A percentile compares a stretch with the other conserved stretches of the same genome.
Conservation (phyloP, 2,797 vertebrate genomes). For the Tenualosa thibaudeaui region DNA sequence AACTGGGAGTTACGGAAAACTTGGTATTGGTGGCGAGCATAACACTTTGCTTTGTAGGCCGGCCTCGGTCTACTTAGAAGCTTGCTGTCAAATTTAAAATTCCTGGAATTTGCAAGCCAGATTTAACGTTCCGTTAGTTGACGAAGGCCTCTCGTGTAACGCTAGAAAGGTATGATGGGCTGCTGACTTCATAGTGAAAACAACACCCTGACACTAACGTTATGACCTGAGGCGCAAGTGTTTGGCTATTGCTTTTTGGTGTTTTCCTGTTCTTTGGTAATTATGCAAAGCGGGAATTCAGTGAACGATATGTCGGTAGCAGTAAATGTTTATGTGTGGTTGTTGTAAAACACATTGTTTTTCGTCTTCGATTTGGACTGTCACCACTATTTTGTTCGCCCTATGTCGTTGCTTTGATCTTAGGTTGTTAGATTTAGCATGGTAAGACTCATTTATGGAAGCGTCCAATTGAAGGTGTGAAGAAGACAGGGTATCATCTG, state of each 20-base stretch:
- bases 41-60: not conserved
- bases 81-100: not conserved
- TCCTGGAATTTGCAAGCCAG: conserved; percentile 3
- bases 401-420: not conserved
- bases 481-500: not conserved
- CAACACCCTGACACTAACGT: not conserved
- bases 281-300: not conserved
- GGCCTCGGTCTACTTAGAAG: not conserved
- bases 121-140: not conserved
- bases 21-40: not conserved
- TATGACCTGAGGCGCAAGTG: not conserved
- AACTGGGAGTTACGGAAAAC: not conserved
- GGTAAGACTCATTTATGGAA: not conserved
- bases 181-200: not conserved
- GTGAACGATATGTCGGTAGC: not conserved
- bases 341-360: not conserved
- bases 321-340: not conserved
- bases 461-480: not conserved
- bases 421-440: not conserved
- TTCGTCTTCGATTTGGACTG: not conserved
- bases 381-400: not conserved
- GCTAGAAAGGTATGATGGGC: too few species aligned
- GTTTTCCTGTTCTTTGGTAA: not conserved
- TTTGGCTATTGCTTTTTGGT: not conserved
- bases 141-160: not conserved